phyloP scores from a whole-genome alignment of 2,797 vertebrate genomes.

The Siniperca obscura region DNA sequence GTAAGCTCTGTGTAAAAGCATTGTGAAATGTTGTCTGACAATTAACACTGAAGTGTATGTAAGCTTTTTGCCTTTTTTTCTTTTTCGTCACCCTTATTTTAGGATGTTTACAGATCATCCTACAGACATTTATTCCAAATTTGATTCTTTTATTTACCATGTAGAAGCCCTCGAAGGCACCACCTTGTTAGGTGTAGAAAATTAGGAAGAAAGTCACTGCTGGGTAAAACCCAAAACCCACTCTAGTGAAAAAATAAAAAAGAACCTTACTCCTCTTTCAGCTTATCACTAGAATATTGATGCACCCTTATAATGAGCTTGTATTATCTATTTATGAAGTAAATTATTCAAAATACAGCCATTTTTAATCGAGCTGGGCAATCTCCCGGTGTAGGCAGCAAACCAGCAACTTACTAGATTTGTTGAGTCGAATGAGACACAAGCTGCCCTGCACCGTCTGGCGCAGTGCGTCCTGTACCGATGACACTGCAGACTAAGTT shows the following conservation, averaged over 20 bases:
- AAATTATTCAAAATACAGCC: slow-evolving; percentile 82
- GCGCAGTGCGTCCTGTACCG: slow-evolving; percentile 14
- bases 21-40: slow-evolving; percentile 6
- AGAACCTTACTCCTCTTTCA: slow-evolving; percentile 50
- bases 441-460: slow-evolving; percentile 6
- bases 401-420: slow-evolving; percentile 53
- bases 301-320: slow-evolving; percentile 74
- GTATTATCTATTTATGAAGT: slow-evolving; percentile 84
- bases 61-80: neutral
- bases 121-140: slow-evolving; percentile 18
- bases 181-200: slow-evolving; percentile 47
- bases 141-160: slow-evolving; percentile 30
- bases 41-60: neutral
- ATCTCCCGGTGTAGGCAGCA: slow-evolving; percentile 41
- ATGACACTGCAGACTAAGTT: slow-evolving; percentile 47
- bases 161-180: slow-evolving; percentile 28
- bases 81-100: slow-evolving; percentile 27
- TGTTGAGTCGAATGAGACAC: slow-evolving; percentile 36
- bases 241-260: slow-evolving; percentile 39
- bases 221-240: slow-evolving; percentile 59
- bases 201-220: slow-evolving; percentile 48
- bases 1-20: neutral
- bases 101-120: slow-evolving; percentile 21
- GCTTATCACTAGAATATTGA: slow-evolving; percentile 79
- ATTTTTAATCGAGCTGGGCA: slow-evolving; percentile 74